Percentiles rank a stretch among this genome's conserved stretches.
Conservation (phyloP, 30 jellyfish, hydroid and myxozoan species). For the Pseudorhiza aurosa region DNA sequence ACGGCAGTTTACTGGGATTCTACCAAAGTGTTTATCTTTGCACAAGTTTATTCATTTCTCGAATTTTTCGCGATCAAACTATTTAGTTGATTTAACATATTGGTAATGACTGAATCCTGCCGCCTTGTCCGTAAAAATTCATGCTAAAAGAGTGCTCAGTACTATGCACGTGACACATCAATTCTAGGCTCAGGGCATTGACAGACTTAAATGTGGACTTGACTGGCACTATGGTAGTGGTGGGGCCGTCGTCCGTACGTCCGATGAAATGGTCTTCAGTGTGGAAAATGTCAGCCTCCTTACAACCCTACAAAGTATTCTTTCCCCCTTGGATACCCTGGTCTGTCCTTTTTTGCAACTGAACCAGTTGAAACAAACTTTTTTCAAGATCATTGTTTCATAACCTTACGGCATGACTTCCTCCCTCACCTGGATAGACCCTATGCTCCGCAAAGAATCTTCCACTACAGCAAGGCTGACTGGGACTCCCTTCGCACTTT, state of each 20-base stretch:
- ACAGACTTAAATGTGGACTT: too few species aligned
- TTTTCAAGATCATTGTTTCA: too few species aligned
- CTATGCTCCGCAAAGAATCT: background rate
- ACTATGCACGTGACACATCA: too few species aligned
- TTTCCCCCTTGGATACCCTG: too few species aligned
- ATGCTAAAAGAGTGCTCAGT: too few species aligned
- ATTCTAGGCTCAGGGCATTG: too few species aligned
- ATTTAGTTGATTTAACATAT: background rate
- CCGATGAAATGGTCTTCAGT: constrained; percentile 26
- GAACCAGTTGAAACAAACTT: too few species aligned
- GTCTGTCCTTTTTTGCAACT: too few species aligned
- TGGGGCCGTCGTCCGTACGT: constrained; percentile 1
- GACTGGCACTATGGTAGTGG: too few species aligned
- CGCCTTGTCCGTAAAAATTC: too few species aligned
- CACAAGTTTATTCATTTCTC: constrained; percentile 22
- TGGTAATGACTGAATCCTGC: constrained; percentile 1
- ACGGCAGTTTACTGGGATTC: background rate
- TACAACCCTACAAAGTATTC: too few species aligned
- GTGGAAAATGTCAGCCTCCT: constrained; percentile 22
- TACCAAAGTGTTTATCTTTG: constrained; percentile 8
- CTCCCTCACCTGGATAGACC: background rate
- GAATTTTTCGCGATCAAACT: constrained; percentile 19
- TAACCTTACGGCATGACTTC: too few species aligned
- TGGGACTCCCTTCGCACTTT: background rate
- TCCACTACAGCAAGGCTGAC: background rate